A percentile compares a stretch with the other conserved stretches of the same genome.
Conservation (phyloP, 2,888 invertebrate species). For the Lacanobia wlatinum region DNA sequence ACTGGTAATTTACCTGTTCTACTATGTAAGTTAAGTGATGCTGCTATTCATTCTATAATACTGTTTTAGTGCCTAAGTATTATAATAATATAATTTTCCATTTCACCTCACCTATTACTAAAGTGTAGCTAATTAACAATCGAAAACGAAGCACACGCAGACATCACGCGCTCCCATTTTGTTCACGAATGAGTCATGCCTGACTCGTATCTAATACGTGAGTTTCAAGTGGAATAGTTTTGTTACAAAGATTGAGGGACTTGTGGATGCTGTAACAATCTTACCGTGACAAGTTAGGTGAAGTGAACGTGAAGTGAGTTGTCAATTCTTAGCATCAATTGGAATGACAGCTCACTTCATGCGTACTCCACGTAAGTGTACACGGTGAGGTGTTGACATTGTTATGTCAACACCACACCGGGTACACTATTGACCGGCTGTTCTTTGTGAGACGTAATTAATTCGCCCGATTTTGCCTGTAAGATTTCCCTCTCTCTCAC, state of each 20-base stretch:
- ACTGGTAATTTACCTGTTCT: background rate
- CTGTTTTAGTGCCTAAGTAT: background rate
- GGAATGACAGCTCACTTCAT: too few species aligned
- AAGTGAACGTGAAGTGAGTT: too few species aligned
- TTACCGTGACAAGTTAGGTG: too few species aligned
- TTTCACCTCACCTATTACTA: background rate
- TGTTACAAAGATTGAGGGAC: background rate
- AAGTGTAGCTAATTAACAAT: conserved; percentile 2
- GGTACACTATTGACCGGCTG: too few species aligned
- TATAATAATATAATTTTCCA: background rate
- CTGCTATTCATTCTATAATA: background rate
- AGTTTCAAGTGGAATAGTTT: background rate
- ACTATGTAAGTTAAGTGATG: background rate
- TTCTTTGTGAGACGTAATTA: too few species aligned
- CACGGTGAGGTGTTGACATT: too few species aligned
- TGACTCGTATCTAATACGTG: background rate
- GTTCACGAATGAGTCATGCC: background rate
- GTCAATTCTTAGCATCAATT: too few species aligned
- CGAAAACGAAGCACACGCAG: background rate
- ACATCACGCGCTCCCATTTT: background rate
- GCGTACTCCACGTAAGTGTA: too few species aligned
- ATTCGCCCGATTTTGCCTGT: too few species aligned
- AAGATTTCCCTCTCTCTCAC: too few species aligned
- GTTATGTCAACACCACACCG: too few species aligned
- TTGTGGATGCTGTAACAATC: background rate